These are phyloP conservation scores for Chlorodrepanis virens DNA, from an alignment of 2,113 vertebrate genomes.

Conservation along the genomic window DNA sequence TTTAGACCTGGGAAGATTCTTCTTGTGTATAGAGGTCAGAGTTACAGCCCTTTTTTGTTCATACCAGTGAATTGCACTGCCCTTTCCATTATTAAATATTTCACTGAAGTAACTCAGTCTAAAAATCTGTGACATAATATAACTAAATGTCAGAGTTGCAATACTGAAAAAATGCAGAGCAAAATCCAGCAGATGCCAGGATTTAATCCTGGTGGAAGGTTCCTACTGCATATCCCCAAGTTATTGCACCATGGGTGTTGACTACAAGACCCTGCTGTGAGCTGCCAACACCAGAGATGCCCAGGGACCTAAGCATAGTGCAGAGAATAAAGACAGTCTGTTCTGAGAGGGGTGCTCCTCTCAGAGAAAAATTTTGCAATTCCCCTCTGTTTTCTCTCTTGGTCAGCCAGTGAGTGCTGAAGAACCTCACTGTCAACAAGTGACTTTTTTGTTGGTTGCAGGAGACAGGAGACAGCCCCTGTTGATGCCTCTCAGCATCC, in stretches of 20 bases:
- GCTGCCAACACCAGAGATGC: background rate
- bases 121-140: background rate
- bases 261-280: background rate
- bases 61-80: background rate
- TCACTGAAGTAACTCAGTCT: background rate
- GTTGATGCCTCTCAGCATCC: background rate
- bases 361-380: background rate
- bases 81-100: background rate
- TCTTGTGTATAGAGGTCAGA: background rate
- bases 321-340: background rate
- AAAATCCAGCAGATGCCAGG: background rate
- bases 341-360: background rate
- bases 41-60: background rate
- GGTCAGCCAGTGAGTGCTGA: background rate
- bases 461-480: background rate
- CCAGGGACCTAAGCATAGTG: rapidly evolving
- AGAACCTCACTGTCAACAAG: background rate
- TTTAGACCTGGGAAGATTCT: background rate
- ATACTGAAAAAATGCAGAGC: background rate
- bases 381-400: background rate
- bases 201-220: background rate
- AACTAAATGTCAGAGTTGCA: background rate
- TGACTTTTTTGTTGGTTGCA: background rate
- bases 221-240: background rate
- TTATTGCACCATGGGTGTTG: background rate